These are phyloP conservation scores for Phalacrocorax brasilianus DNA, from an alignment of 2,113 vertebrate species.

Conservation along the genomic window DNA sequence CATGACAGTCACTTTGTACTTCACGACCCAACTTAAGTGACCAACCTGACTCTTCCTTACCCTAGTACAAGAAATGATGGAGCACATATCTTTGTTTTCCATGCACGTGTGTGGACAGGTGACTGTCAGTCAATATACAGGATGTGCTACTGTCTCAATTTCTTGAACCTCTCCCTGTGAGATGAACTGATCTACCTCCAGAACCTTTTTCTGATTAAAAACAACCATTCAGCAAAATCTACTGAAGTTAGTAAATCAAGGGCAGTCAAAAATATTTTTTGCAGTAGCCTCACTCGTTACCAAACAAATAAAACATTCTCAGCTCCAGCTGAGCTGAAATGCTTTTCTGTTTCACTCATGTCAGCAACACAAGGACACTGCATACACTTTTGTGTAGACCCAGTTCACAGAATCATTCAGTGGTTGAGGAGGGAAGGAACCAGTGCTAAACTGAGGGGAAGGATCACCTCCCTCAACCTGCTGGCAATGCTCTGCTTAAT, in stretches of 20 bases:
- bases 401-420: not conserved
- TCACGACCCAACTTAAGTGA: not conserved
- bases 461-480: not conserved
- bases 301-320: not conserved
- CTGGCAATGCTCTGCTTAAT: not conserved
- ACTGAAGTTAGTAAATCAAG: not conserved
- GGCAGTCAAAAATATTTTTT: not conserved
- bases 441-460: not conserved
- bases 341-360: not conserved
- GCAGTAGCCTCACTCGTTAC: not conserved
- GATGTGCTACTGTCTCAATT: not conserved
- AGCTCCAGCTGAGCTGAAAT: not conserved
- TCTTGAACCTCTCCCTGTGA: not conserved
- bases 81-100: not conserved
- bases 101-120: fast-evolving
- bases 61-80: fast-evolving
- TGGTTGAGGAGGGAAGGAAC: not conserved
- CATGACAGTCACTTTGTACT: not conserved
- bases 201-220: not conserved
- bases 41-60: not conserved
- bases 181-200: not conserved
- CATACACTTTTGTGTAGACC: fast-evolving
- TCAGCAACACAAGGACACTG: not conserved
- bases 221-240: not conserved
- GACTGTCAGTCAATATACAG: not conserved